Evolutionary conservation across 2,797 vertebrate genomes (phyloP).

Genomic region (Phalloptychus januarius): DNA sequence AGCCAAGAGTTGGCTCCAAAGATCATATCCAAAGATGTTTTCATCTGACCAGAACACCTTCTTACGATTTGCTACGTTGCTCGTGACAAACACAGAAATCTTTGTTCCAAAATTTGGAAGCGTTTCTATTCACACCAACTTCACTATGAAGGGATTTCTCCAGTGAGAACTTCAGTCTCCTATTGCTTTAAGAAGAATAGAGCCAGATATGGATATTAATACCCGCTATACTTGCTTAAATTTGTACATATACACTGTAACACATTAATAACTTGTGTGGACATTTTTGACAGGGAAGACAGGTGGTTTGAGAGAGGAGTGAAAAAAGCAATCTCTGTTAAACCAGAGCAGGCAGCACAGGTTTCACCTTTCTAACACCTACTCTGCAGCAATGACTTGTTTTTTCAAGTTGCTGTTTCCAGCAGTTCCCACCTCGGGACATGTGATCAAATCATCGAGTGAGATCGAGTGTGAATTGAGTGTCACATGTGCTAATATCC

Average conservation of each 20-base stretch:
- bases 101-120: too few relatives aligned
- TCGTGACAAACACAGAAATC: too few relatives aligned
- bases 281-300: not conserved
- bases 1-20: not conserved
- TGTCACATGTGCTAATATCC: too few relatives aligned
- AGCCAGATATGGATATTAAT: not conserved
- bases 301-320: not conserved
- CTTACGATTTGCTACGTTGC: not conserved
- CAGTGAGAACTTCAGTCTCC: too few relatives aligned
- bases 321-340: not conserved
- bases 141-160: too few relatives aligned
- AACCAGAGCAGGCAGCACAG: not conserved
- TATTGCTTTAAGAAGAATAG: not conserved
- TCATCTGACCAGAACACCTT: not conserved
- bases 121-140: too few relatives aligned
- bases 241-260: too few relatives aligned
- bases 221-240: not conserved
- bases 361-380: too few relatives aligned
- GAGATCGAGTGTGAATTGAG: too few relatives aligned
- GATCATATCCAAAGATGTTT: not conserved
- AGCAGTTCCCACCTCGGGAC: not conserved
- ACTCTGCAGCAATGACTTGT: too few relatives aligned
- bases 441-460: not conserved
- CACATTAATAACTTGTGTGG: not conserved
- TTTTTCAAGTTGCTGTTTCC: not conserved